Evolutionary conservation across 2,113 vertebrate species (phyloP), one percentile per base, ranked within the genome.

Genomic region (Rhabdornis inornatus): DNA sequence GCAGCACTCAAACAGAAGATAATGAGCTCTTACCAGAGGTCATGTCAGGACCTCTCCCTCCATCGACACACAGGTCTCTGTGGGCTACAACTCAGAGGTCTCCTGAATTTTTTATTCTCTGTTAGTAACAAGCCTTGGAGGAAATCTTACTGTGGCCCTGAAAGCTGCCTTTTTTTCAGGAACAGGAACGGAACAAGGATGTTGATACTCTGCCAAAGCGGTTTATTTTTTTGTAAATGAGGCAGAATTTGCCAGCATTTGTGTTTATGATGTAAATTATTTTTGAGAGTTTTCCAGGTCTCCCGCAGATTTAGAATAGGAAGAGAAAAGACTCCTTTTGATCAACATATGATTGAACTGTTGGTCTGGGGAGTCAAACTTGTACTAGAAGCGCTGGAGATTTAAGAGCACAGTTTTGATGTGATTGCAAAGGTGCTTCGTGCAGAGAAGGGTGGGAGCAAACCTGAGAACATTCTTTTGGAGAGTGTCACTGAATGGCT

Each of bases 221-320:
- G 88, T 91, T 90, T 95, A 57, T 96, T 96, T 96, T 97, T 86
- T 78, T 71, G 57, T 85, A 87, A 97, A 94, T 83, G 75, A 96
- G 77, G 79, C 37, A 87, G 91, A 91, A 82, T 91, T 94, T 88
- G 86, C 94, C 96, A 95, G 94, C 91, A 69, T 95, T 90, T 95
- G 60, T 91, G 47, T 91, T 95, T 85, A 39, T 83, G 75, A 87
- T 92, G 95, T 89, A 96, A 90, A 79, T 97, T 97, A 84, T 87
- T 85, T 65, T 90, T 88, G 94, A 95, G 90, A 89, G 49, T 37
- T 78, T 96, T 97, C 95, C 94, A 97, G 79, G 64, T 94, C 89
- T 93, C 92, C 63, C 1, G 0, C 61, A 66, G 50, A 52, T 94
- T 93, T 68, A 64, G 87, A 89, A 87, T 59, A 61, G 65, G 47